Conservation (phyloP, 2,113 vertebrate species). For the Petrocephalus microphthalmus region DNA sequence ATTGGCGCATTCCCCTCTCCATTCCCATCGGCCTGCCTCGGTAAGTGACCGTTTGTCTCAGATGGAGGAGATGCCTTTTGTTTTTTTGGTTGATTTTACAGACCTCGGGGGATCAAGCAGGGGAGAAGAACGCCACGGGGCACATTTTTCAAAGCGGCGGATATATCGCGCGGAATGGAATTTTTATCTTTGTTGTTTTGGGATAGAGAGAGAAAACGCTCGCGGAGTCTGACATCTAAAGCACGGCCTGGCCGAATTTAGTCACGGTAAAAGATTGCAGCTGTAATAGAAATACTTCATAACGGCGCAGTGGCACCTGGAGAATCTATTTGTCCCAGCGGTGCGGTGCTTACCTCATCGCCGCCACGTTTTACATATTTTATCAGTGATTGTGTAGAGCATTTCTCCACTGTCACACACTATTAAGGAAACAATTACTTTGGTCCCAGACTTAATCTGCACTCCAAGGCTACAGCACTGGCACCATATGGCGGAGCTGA, state of each 20-base stretch:
- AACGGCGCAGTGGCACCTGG: constrained; percentile 33
- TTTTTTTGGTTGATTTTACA: constrained; percentile 12
- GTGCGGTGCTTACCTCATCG: constrained; percentile 29
- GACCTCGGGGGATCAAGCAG: not conserved
- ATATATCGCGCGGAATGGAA: constrained; percentile 5
- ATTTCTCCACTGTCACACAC: constrained; percentile 51
- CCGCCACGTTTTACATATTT: constrained; percentile 24
- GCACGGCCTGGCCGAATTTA: not conserved
- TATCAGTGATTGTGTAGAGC: constrained; percentile 36
- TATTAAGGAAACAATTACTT: constrained; percentile 56
- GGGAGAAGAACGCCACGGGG: not conserved
- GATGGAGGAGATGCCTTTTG: constrained; percentile 14
- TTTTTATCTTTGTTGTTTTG: constrained; percentile 16
- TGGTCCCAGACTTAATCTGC: constrained; percentile 35
- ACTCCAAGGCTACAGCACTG: constrained; percentile 39
- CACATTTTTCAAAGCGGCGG: not conserved
- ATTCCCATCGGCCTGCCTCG: not conserved
- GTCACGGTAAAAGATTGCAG: constrained; percentile 15
- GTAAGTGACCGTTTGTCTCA: constrained; percentile 14
- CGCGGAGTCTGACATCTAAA: not conserved
- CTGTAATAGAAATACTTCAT: constrained; percentile 31
- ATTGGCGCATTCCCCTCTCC: not conserved
- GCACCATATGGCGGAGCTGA: constrained; percentile 24
- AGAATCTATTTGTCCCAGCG: constrained; percentile 34
- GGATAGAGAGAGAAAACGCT: not conserved